Conservation (phyloP, 2,888 invertebrate genomes). For the Bombylius discolor region DNA sequence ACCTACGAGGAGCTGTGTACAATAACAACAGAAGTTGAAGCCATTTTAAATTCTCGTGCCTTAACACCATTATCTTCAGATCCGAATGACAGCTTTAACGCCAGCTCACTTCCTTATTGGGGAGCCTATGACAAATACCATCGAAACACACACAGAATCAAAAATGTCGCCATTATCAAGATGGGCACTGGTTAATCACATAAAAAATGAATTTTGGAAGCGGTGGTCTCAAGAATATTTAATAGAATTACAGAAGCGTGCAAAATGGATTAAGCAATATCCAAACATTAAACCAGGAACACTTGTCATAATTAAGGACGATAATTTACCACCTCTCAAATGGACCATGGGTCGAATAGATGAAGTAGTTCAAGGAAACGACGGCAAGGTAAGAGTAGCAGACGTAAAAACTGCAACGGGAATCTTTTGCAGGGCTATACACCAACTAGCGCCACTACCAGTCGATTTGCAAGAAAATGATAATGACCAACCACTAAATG, state of each 20-base stretch:
- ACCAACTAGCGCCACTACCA: neutral
- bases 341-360: too few relatives aligned
- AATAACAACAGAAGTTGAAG: slow-evolving; percentile 13
- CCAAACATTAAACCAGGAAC: neutral
- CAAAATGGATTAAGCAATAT: neutral
- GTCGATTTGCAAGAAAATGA: neutral
- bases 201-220: neutral
- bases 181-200: neutral
- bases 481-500: too few relatives aligned
- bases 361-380: neutral
- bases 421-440: neutral
- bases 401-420: neutral
- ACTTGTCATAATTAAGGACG: too few relatives aligned
- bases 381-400: slow-evolving; percentile 8
- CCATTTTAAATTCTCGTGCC: slow-evolving; percentile 16
- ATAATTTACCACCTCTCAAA: too few relatives aligned
- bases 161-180: neutral
- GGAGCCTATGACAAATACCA: slow-evolving; percentile 6
- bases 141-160: neutral
- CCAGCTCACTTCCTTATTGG: slow-evolving; percentile 14
- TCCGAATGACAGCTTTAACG: slow-evolving; percentile 15
- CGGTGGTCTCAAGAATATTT: too few relatives aligned
- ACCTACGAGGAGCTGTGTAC: slow-evolving; percentile 2
- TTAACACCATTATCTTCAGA: slow-evolving; percentile 10
- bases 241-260: too few relatives aligned